A percentile compares a stretch with the other conserved stretches of the same genome.
Evolutionary conservation across 2,113 vertebrate species (phyloP).

Genomic region (Grus americana): DNA sequence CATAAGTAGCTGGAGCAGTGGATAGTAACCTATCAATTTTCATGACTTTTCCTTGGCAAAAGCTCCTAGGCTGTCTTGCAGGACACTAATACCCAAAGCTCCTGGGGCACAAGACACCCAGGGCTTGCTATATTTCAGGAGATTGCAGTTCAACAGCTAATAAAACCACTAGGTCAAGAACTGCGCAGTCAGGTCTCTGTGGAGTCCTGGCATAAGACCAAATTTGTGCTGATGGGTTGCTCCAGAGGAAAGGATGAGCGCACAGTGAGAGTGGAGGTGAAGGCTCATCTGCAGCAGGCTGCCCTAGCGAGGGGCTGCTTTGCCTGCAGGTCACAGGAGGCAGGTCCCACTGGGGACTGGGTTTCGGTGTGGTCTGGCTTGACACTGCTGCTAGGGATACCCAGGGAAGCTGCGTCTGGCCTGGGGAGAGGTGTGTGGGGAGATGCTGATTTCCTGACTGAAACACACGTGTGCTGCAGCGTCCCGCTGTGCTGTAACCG

Average conservation of each 20-base stretch:
- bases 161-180: constrained; percentile 12
- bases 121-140: constrained; percentile 26
- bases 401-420: background rate
- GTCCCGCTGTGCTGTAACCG: fast-evolving
- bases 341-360: background rate
- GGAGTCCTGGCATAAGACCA: constrained; percentile 27
- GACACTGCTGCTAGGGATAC: background rate
- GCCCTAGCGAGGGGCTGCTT: background rate
- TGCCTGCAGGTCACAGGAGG: background rate
- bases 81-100: constrained; percentile 32
- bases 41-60: constrained; percentile 33
- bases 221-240: constrained; percentile 1
- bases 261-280: fast-evolving
- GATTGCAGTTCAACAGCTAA: constrained; percentile 43
- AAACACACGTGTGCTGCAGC: fast-evolving
- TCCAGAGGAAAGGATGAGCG: background rate
- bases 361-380: background rate
- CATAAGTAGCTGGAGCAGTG: constrained; percentile 49
- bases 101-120: constrained; percentile 15
- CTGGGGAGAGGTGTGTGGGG: background rate
- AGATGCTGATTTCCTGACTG: background rate
- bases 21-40: constrained; percentile 58
- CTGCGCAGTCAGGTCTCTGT: background rate
- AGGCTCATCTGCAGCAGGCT: background rate
- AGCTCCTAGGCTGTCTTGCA: background rate